Evolutionary conservation across 1,140 invertebrate genomes (phyloP).

Genomic region (Apis laboriosa): DNA sequence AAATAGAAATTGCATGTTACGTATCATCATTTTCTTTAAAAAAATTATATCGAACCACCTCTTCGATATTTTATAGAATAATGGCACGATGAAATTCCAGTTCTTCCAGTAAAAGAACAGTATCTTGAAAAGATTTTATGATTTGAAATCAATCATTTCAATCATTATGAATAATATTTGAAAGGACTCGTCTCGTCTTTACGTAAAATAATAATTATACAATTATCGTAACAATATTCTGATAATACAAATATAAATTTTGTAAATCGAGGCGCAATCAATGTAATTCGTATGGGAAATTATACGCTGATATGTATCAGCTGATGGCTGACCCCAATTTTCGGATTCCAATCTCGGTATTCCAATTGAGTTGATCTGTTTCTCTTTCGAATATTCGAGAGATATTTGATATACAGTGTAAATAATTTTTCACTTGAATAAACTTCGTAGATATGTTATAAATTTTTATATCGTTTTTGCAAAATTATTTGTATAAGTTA

Average conservation of each 20-base stretch:
- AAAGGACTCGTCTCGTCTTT: not conserved
- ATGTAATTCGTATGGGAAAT: constrained; percentile 15
- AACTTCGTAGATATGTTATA: too few relatives aligned
- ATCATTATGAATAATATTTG: not conserved
- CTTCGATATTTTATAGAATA: not conserved
- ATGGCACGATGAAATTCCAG: not conserved
- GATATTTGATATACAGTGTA: not conserved
- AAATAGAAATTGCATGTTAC: not conserved
- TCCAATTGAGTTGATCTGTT: constrained; percentile 41
- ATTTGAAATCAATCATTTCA: not conserved
- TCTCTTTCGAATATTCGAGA: constrained; percentile 20
- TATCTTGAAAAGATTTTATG: not conserved
- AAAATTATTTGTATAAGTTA: too few relatives aligned
- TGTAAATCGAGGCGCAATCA: not conserved
- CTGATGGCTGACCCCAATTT: constrained; percentile 52
- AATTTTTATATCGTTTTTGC: too few relatives aligned
- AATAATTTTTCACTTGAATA: not conserved
- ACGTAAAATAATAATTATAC: not conserved
- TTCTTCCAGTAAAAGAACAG: not conserved
- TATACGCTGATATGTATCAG: constrained; percentile 22
- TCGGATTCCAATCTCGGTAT: constrained; percentile 53
- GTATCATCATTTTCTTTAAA: not conserved
- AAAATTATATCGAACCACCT: not conserved
- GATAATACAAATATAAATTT: constrained; percentile 37
- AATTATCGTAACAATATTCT: not conserved